Percentiles rank a stretch among this genome's conserved stretches.
These are phyloP conservation scores for Eilema sororculum DNA, from an alignment of 2,888 invertebrate species.

Conservation along the genomic window DNA sequence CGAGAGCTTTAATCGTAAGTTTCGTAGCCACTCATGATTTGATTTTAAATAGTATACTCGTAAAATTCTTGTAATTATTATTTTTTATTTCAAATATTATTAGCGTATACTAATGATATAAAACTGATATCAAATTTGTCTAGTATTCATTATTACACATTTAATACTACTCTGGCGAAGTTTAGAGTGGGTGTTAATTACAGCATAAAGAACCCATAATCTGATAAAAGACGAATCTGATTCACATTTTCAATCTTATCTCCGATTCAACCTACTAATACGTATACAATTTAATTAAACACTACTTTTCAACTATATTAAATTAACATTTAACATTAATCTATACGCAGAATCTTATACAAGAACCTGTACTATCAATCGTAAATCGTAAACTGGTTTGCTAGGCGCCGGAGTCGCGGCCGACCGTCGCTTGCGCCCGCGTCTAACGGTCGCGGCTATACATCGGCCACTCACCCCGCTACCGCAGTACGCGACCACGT, in stretches of 20 bases:
- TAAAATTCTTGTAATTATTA: background rate
- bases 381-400: slow-evolving; percentile 41
- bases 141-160: background rate
- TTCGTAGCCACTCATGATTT: background rate
- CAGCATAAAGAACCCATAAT: background rate
- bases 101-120: background rate
- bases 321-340: slow-evolving; percentile 2
- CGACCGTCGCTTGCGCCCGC: slow-evolving; percentile 54
- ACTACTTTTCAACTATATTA: background rate
- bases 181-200: slow-evolving; percentile 5
- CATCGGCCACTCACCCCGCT: slow-evolving; percentile 68
- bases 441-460: slow-evolving; percentile 63
- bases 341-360: background rate
- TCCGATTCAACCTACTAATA: background rate
- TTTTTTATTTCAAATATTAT: background rate
- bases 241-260: background rate
- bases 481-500: slow-evolving; percentile 58
- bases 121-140: background rate
- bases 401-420: slow-evolving; percentile 44
- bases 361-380: slow-evolving; percentile 13
- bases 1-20: background rate
- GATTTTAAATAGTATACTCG: background rate
- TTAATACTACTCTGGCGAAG: background rate
- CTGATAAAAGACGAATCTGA: background rate
- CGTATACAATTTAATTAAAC: slow-evolving; percentile 5